Conservation (phyloP, 1,140 invertebrate genomes). For the Magallana angulata region DNA sequence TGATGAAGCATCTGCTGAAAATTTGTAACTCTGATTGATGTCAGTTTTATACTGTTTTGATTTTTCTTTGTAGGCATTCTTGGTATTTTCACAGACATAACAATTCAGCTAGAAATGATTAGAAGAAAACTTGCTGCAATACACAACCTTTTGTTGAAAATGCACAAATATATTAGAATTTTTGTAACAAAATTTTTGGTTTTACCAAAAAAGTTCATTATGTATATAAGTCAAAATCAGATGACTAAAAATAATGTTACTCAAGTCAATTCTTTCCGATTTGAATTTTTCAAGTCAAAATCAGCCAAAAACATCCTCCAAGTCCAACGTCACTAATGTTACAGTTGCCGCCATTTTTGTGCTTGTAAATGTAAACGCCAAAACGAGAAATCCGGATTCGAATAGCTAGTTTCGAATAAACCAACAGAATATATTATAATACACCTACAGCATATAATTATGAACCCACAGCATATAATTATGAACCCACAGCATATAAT, state of each 20-base stretch:
- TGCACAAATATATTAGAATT: not conserved
- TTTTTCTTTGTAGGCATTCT: constrained; percentile 6
- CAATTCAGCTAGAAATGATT: not conserved
- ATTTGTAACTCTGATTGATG: not conserved
- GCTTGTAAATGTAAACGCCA: no score
- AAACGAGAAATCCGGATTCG: no score
- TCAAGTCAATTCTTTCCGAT: no score
- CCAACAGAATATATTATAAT: no score
- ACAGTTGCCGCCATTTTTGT: no score
- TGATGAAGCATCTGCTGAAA: not conserved
- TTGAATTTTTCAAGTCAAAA: no score
- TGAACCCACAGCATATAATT: no score
- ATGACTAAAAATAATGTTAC: constrained; percentile 9
- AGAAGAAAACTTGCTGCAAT: not conserved
- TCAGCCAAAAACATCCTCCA: no score
- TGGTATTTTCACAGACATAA: not conserved
- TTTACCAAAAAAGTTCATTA: not conserved
- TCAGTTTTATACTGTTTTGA: not conserved
- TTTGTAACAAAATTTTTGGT: not conserved
- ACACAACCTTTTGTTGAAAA: not conserved
- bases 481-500: no score
- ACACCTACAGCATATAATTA: no score
- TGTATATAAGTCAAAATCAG: not conserved
- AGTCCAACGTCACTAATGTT: no score
- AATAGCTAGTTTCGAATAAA: no score